Conservation (phyloP, 2,888 invertebrate species). For the Agrochola lota region DNA sequence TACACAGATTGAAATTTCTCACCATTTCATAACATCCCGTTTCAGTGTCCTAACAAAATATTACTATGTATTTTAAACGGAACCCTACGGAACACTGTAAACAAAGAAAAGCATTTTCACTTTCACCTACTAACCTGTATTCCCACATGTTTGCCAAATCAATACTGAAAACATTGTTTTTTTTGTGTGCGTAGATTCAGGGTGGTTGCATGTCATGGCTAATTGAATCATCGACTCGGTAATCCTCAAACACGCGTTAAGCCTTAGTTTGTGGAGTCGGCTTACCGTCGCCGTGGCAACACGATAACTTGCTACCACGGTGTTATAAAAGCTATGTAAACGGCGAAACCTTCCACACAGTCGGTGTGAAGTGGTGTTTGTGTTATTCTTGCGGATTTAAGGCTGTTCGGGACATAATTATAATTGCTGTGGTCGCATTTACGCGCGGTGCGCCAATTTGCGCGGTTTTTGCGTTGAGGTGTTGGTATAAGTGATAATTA, state of each 20-base stretch:
- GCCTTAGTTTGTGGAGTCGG: constrained; percentile 60
- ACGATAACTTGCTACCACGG: constrained; percentile 62
- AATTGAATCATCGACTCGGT: constrained; percentile 60
- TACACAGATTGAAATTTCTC: neutral
- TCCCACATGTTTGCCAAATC: constrained; percentile 1
- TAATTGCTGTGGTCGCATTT: constrained; percentile 34
- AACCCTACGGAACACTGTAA: neutral
- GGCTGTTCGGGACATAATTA: constrained; percentile 16
- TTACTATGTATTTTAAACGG: neutral
- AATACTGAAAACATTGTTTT: neutral
- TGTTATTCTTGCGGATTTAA: constrained; percentile 22
- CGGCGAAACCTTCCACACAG: constrained; percentile 47
- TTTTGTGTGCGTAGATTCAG: constrained; percentile 27
- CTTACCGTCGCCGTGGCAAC: constrained; percentile 69
- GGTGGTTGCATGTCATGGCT: constrained; percentile 46
- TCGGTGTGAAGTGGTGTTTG: constrained; percentile 58
- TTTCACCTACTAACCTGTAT: no score
- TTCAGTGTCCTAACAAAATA: neutral
- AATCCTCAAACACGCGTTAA: constrained; percentile 58
- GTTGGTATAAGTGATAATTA: constrained; percentile 32
- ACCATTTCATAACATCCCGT: neutral
- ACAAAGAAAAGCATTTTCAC: neutral
- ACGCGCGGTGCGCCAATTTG: neutral
- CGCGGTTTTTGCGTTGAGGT: constrained; percentile 17
- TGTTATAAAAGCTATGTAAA: constrained; percentile 61